These are phyloP conservation scores for Aphaenogaster ashmeadi DNA, from an alignment of 1,140 invertebrate genomes.

Conservation along the genomic window DNA sequence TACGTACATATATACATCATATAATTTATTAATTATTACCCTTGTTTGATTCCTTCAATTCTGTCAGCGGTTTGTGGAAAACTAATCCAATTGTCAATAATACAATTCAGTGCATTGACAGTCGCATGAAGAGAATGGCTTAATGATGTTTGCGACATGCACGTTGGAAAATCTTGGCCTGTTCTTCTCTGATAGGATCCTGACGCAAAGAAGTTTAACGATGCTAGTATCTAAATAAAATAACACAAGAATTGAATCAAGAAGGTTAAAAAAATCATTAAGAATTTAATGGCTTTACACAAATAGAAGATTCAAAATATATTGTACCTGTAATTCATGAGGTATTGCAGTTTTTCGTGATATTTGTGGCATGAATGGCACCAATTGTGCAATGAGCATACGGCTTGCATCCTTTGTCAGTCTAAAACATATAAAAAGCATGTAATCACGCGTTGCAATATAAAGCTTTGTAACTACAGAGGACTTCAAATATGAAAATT, in stretches of 20 bases:
- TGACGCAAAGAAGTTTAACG: neutral
- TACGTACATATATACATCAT: neutral
- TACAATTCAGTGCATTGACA: neutral
- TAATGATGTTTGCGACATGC: neutral
- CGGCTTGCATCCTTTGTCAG: neutral
- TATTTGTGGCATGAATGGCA: neutral
- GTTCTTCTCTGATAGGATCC: neutral
- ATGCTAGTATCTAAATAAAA: neutral
- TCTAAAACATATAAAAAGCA: neutral
- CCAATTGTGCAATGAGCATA: neutral
- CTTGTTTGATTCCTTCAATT: slow-evolving; percentile 5
- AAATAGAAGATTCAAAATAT: neutral
- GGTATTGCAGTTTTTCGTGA: neutral
- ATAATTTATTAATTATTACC: slow-evolving; percentile 19
- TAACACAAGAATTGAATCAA: neutral
- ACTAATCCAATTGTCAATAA: slow-evolving; percentile 8
- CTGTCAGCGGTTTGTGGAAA: neutral
- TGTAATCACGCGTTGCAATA: neutral
- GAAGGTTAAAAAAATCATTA: neutral
- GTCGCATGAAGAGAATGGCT: neutral
- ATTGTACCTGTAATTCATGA: neutral
- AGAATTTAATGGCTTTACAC: neutral
- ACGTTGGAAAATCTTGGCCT: neutral
- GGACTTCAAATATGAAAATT: neutral
- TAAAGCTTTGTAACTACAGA: neutral